Evolutionary conservation across 2,113 vertebrate species (phyloP), one percentile per base, ranked within the genome.

Genomic region (Origma solitaria): DNA sequence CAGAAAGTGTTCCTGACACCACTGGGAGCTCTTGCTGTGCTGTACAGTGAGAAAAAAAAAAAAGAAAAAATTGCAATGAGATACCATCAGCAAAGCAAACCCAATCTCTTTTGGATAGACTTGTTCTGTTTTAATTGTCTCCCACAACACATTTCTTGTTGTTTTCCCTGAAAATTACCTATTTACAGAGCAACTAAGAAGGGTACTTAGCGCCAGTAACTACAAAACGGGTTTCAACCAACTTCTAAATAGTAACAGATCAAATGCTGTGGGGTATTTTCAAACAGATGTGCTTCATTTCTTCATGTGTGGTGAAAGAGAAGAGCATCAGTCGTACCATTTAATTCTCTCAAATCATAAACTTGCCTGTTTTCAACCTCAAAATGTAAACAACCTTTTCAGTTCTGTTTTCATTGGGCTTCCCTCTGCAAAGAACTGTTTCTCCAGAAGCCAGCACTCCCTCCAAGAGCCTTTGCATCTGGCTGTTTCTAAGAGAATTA

Each of bases 1-100:
- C 53, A 99, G 98, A 97, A 99, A 99, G 92, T 99, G 99, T 8
- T 99, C 98, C 96, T 99, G 99, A 95, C 99, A 99, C 99, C 99
- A 99, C 93, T 99, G 99, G 64, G 99, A 99, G 96, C 97, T 99
- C 97, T 99, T 99, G 97, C 98, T 99, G 97, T 99, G 99, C 99
- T 99, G 65, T 28, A 92, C 20, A 93, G 68, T 15, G 91, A 88
- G 37, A 86, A 75, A 24, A 66, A 86, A 75, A 24, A 66, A 10
- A 51, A 2, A 81, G 56, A 51, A 64, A 81, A 92, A 75, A 60
- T 2, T 60, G 57, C 23, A 66, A 7, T 21, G 15, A 86, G 85
- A 89, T 28, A 60, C 23, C 42, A 89, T 62, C 54, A 78, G 37
- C 56, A 91, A 71, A 90, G 61, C n/a, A 88, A 80, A 77, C 7